phyloP scores from a whole-genome alignment of 2,888 invertebrate species.

The Cosmia trapezina region DNA sequence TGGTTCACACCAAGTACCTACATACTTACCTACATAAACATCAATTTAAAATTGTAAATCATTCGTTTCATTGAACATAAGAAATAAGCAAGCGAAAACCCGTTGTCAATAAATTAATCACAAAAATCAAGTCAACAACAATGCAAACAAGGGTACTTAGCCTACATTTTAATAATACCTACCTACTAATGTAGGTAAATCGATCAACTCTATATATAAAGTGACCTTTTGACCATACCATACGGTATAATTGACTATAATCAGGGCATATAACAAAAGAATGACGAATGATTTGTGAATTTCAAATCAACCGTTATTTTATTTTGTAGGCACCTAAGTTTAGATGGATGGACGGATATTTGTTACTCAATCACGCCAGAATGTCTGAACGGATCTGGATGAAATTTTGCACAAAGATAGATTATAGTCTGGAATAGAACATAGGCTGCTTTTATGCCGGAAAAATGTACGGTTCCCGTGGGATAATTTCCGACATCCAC shows the following conservation, averaged over 20 bases:
- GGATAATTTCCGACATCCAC: too few species aligned
- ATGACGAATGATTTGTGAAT: not conserved
- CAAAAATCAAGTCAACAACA: not conserved
- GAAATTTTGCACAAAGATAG: too few species aligned
- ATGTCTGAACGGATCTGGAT: too few species aligned
- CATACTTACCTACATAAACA: too few species aligned
- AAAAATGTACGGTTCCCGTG: too few species aligned
- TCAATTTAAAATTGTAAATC: not conserved
- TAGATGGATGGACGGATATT: too few species aligned
- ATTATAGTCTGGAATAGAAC: too few species aligned
- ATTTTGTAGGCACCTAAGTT: not conserved
- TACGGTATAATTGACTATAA: constrained; percentile 1
- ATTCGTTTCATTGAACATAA: constrained; percentile 5
- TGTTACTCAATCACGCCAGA: too few species aligned
- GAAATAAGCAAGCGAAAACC: not conserved
- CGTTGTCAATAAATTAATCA: not conserved
- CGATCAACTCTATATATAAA: constrained; percentile 1
- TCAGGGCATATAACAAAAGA: constrained; percentile 10
- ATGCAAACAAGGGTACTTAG: not conserved
- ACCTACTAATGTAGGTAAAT: not conserved
- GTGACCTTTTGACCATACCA: not conserved
- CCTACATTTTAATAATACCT: not conserved
- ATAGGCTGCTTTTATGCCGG: too few species aligned
- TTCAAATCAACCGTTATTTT: not conserved
- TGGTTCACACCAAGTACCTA: not conserved